These are phyloP conservation scores for Salmo trutta DNA, from an alignment of 2,797 vertebrate genomes.

Conservation along the genomic window DNA sequence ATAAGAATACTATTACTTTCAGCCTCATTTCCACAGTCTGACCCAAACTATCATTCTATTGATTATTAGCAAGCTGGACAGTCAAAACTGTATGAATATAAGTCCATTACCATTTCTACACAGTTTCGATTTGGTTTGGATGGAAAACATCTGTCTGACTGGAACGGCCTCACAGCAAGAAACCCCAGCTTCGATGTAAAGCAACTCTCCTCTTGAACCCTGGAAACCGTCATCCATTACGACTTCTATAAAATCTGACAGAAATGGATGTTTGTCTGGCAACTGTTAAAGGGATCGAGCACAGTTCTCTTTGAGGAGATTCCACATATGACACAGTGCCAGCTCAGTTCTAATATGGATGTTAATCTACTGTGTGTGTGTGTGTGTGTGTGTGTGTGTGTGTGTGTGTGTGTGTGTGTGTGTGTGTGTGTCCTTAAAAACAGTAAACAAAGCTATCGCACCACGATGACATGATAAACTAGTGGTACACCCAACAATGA, in stretches of 20 bases:
- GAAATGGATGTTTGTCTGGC: neutral
- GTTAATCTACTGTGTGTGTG: too few relatives aligned
- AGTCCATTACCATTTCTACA: too few relatives aligned
- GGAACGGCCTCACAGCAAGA: neutral
- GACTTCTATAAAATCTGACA: neutral
- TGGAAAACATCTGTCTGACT: neutral
- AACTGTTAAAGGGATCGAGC: neutral
- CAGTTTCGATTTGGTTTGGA: neutral
- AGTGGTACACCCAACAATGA: neutral
- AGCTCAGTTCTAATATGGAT: neutral
- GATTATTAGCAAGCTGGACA: neutral
- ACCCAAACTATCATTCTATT: neutral
- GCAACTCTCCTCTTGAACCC: neutral
- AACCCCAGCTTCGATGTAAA: neutral
- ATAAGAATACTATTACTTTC: neutral
- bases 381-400: too few relatives aligned
- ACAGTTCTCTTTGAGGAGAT: neutral
- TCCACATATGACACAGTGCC: neutral
- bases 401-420: too few relatives aligned
- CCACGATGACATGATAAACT: neutral
- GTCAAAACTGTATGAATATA: neutral
- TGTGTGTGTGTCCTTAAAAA: too few relatives aligned
- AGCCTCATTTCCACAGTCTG: neutral
- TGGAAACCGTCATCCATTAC: neutral
- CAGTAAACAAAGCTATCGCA: neutral